Percentiles rank a stretch among this genome's conserved stretches.
These are phyloP conservation scores for Teleogryllus occipitalis DNA, from an alignment of 1,140 invertebrate species.

Conservation along the genomic window DNA sequence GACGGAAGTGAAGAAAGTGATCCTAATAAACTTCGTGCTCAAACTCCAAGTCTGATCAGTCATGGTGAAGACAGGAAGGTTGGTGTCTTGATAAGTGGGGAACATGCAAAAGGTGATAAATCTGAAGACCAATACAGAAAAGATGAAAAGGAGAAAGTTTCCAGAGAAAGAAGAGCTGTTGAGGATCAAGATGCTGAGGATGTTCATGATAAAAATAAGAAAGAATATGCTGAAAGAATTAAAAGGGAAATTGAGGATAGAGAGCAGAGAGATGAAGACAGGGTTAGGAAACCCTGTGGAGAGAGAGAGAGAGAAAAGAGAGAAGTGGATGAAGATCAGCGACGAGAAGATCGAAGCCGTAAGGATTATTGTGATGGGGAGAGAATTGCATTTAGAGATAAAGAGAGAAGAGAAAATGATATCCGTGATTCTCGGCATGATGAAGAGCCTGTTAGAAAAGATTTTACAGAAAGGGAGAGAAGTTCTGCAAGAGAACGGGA, in stretches of 20 bases:
- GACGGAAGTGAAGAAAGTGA: not conserved
- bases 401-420: not conserved
- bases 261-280: not conserved
- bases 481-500: not conserved
- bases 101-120: not conserved
- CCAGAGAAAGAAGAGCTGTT: too few relatives aligned
- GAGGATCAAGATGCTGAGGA: too few relatives aligned
- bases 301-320: slow-evolving; percentile 3
- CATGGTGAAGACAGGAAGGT: not conserved
- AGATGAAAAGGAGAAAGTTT: too few relatives aligned
- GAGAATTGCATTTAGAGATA: not conserved
- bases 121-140: too few relatives aligned
- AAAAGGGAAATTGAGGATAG: not conserved
- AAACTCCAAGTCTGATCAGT: not conserved
- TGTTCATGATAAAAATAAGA: too few relatives aligned
- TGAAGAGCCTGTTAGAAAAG: not conserved
- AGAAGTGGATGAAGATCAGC: too few relatives aligned
- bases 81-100: not conserved
- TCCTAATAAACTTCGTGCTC: not conserved
- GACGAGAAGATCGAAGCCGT: not conserved
- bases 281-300: not conserved
- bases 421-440: not conserved
- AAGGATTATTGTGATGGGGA: not conserved
- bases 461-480: not conserved
- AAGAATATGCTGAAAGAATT: too few relatives aligned